Conservation (phyloP, 2,113 vertebrate genomes). For the Peromyscus polionotus region DNA sequence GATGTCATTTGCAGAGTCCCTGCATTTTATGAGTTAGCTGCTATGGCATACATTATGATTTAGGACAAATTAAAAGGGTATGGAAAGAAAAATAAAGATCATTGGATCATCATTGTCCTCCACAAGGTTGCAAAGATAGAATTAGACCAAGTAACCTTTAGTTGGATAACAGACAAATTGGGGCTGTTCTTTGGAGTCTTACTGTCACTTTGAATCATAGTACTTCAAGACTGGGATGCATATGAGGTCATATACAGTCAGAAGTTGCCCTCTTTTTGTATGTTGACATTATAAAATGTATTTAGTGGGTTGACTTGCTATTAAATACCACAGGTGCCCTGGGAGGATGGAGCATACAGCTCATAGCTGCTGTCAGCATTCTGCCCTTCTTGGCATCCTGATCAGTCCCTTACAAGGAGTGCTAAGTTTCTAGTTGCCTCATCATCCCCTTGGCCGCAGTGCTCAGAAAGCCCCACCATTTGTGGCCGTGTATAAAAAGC, state of each 20-base stretch:
- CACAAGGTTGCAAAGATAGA: not conserved
- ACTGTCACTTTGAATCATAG: not conserved
- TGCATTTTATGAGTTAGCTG: constrained; percentile 77
- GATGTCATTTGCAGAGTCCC: constrained; percentile 78
- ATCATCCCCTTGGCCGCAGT: not conserved
- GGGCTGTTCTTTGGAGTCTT: not conserved
- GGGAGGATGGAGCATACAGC: too few species aligned
- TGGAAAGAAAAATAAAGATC: constrained; percentile 65
- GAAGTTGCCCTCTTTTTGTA: not conserved
- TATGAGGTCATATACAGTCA: not conserved
- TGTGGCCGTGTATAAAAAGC: not conserved
- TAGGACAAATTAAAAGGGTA: constrained; percentile 67
- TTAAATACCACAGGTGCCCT: not conserved
- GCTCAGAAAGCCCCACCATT: not conserved
- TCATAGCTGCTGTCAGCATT: not conserved
- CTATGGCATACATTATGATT: not conserved
- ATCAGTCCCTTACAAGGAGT: accelerated
- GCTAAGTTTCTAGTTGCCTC: not conserved
- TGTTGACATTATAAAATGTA: not conserved
- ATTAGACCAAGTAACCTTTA: not conserved
- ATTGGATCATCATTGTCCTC: not conserved
- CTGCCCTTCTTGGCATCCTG: not conserved
- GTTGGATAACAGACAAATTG: not conserved
- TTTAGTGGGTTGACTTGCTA: not conserved
- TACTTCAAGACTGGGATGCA: not conserved